Evolutionary conservation across 2,113 vertebrate species (phyloP).

Genomic region (Thryonomys swinderianus): DNA sequence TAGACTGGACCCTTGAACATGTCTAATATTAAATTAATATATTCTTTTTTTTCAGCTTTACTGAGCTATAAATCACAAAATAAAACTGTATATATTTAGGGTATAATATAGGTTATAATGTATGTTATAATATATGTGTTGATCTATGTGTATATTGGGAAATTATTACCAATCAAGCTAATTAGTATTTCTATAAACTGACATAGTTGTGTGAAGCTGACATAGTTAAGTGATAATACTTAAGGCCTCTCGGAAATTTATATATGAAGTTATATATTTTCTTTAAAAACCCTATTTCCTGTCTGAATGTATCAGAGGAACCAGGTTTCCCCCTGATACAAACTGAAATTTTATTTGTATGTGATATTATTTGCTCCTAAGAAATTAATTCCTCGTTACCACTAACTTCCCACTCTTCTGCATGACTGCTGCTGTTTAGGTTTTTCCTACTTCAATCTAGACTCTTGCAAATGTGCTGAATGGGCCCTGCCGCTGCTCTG

Average conservation of each 20-base stretch:
- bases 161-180: not conserved
- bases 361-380: not conserved
- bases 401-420: not conserved
- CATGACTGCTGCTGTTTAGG: not conserved
- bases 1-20: not conserved
- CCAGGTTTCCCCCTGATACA: not conserved
- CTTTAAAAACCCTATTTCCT: not conserved
- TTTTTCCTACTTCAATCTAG: not conserved
- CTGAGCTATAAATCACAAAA: not conserved
- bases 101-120: too few relatives aligned
- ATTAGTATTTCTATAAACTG: not conserved
- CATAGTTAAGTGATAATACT: not conserved
- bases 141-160: not conserved
- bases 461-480: not conserved
- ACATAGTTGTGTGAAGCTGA: not conserved
- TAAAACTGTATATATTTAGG: not conserved
- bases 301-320: constrained; percentile 6
- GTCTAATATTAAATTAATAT: not conserved
- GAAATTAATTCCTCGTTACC: not conserved
- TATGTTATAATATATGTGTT: too few relatives aligned
- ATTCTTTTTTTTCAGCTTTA: not conserved
- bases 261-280: not conserved
- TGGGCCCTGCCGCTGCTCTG: not conserved
- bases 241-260: not conserved
- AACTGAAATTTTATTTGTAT: not conserved